A percentile compares a stretch with the other conserved stretches of the same genome.
These are phyloP conservation scores for Scaptomyza graminum DNA, from an alignment of 1,140 invertebrate species.

Conservation along the genomic window DNA sequence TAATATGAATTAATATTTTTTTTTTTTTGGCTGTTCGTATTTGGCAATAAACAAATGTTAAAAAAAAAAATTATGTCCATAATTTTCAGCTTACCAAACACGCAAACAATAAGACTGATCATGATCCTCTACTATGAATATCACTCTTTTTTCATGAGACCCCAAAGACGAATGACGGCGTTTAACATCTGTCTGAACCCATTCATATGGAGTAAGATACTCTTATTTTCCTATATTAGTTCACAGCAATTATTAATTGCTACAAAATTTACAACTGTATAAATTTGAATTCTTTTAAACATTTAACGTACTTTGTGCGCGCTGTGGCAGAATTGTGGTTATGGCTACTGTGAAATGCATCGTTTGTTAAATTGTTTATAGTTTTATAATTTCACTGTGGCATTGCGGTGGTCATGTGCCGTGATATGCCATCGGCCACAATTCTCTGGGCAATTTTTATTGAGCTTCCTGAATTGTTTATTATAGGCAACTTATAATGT, in stretches of 20 bases:
- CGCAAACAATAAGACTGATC: no score
- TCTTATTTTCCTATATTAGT: background rate
- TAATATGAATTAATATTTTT: no score
- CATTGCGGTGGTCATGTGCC: constrained; percentile 14
- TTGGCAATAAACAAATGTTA: no score
- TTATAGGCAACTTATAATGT: constrained; percentile 21
- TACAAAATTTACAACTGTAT: background rate
- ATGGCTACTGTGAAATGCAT: constrained; percentile 5
- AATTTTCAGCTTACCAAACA: no score
- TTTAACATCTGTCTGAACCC: background rate
- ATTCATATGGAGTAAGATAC: background rate
- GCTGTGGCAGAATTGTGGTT: constrained; percentile 5
- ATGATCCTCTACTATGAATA: no score
- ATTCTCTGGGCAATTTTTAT: constrained; percentile 14
- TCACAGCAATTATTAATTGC: constrained; percentile 2
- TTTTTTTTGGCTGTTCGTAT: no score
- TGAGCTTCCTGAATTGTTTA: constrained; percentile 28
- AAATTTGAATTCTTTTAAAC: constrained; percentile 2
- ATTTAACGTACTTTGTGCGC: constrained; percentile 1
- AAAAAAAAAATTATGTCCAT: no score
- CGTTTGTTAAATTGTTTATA: constrained; percentile 45
- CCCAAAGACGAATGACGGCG: no score
- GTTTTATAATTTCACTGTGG: constrained; percentile 37
- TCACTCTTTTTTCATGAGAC: no score
- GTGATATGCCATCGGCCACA: constrained; percentile 20